These are phyloP conservation scores for Acridotheres tristis DNA, from an alignment of 2,797 vertebrate genomes.

Conservation along the genomic window DNA sequence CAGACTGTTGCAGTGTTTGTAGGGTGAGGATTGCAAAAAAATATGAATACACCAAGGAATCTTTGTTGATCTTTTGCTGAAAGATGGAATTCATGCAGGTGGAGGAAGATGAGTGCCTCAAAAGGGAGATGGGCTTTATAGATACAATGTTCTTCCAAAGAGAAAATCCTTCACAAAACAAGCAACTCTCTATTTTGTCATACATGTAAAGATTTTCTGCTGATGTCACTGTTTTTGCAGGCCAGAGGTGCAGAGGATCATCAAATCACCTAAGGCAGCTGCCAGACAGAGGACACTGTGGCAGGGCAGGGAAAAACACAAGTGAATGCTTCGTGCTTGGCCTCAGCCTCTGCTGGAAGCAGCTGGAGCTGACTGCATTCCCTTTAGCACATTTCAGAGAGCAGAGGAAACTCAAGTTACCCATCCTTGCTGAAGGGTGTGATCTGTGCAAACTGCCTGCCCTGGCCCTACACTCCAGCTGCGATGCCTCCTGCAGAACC, in stretches of 20 bases:
- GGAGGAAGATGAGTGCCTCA: not conserved
- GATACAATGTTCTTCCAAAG: not conserved
- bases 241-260: not conserved
- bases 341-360: not conserved
- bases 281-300: not conserved
- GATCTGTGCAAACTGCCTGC: accelerated
- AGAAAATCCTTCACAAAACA: not conserved
- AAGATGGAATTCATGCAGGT: not conserved
- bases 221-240: not conserved
- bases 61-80: not conserved
- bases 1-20: not conserved
- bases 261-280: not conserved
- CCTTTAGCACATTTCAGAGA: not conserved
- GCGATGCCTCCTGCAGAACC: not conserved
- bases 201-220: not conserved
- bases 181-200: not conserved
- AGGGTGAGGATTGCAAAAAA: not conserved
- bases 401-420: not conserved
- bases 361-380: accelerated
- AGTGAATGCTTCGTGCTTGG: accelerated
- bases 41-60: not conserved
- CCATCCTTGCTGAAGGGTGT: not conserved
- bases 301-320: not conserved
- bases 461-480: not conserved
- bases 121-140: not conserved